Base-by-base conservation (phyloP, 2,113 vertebrate species). In the Vulpes vulpes region DNA sequence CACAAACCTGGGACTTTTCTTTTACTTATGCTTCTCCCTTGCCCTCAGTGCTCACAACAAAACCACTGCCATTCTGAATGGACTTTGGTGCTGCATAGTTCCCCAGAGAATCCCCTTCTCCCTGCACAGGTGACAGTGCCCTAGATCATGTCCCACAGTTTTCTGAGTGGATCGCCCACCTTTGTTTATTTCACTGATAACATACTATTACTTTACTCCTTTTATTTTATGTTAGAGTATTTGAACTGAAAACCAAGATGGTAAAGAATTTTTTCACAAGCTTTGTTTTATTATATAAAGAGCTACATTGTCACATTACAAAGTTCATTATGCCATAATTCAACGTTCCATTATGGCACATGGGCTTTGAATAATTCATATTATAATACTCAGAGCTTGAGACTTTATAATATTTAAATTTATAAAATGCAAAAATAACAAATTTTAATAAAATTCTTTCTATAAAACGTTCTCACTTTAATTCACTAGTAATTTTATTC, bases 351-450 rank as follows among this genome's bases (percentile, higher is more conserved):
- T 57, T 55, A 17, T 49, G 35, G 22, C 85, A n/a, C 14, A 22
- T 11, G 51, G 82, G 14, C 16, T 92, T 94, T 87, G 43, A 85
- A 79, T 94, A 80, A 80, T 85, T 79, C 55, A 85, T 65, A 93
- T 25, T 32, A 84, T 67, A 43, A 53, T 35, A 59, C 49, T 11
- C 49, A 59, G n/a, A 73, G 32, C 35, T 87, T 59, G 35, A 93
- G 60, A 73, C 32, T 91, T 91, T 71, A 6, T 87, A 73, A 35
- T 59, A 79, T 57, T 86, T 87, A 94, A 49, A 57, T 51, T 89
- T 90, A 71, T 64, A 35, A 85, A 80, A 94, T 11, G 35, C 65
- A 55, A 95, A 73, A 95, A 90, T 16, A 64, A n/a, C 2, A 38
- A 79, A 12, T 25, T 67, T 76, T 57, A 76, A 84, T 83, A 59